Conservation (phyloP, 2,888 invertebrate species). For the Selenia dentaria region DNA sequence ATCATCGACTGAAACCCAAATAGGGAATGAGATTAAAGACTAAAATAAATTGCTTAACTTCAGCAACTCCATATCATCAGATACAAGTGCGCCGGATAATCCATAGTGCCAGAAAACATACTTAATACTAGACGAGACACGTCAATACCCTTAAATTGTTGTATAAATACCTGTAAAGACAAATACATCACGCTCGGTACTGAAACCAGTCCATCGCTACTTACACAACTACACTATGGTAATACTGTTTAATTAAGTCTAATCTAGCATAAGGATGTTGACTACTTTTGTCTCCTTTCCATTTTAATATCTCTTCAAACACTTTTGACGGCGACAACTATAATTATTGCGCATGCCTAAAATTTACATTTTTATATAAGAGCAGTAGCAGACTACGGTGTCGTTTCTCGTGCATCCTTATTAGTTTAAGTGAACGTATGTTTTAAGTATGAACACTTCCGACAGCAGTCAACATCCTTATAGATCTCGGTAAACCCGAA, state of each 20-base stretch:
- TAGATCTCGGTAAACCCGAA: not conserved
- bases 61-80: too few species aligned
- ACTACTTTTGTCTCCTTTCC: too few species aligned
- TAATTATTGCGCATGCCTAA: too few species aligned
- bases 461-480: not conserved
- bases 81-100: not conserved
- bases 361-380: too few species aligned
- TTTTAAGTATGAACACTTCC: too few species aligned
- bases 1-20: not conserved
- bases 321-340: too few species aligned
- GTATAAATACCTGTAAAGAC: not conserved
- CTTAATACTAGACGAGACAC: not conserved
- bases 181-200: slow-evolving; percentile 1
- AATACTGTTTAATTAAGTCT: slow-evolving; percentile 9
- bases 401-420: too few species aligned
- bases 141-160: not conserved
- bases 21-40: not conserved
- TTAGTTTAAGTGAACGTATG: too few species aligned
- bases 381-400: too few species aligned
- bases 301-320: too few species aligned
- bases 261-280: not conserved
- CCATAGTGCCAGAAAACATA: not conserved
- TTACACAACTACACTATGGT: not conserved
- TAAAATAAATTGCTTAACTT: too few species aligned
- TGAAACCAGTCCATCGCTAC: not conserved